Evolutionary conservation across 2,888 invertebrate species (phyloP), one percentile per base, ranked within the genome.

Genomic region (Drepana falcataria): DNA sequence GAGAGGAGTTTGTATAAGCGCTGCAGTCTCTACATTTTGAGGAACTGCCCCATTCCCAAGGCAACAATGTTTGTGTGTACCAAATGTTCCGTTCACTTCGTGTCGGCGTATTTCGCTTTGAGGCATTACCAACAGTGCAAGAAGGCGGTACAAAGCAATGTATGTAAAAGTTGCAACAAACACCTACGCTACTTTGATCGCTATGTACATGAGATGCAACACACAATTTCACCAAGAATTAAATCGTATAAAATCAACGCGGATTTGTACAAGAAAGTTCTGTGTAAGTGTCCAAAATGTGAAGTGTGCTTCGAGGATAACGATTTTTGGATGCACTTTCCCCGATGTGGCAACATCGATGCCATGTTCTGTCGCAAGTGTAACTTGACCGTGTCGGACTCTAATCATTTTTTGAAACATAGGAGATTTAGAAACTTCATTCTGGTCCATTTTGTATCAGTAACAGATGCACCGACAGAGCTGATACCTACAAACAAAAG

Each of bases 221-320:
- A 85, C 21, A 57, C 58, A 7, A 34, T 71, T 0, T 58, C 61
- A 0, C 63, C 63, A 0, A 72, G 70, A 0, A 58, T 85, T 2
- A 74, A 66, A 60, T 71, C 78, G 0, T 71, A 77, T 2, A 51
- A 60, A 0, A 53, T 71, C 0, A 55, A 60, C 0, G 65, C 63
- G 1, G 62, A 60, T 2, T 58, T 75, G 0, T 64, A 69, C 0
- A 65, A 71, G 0, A 65, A 64, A 51, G 60, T 78, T 0, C 35
- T 83, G 0, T 75, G 73, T 4, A 66, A 65, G 3, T 85, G 85
- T 9, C 65, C 65, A 0, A 67, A 73, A 5, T 85, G 85, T 35
- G 9, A 54, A 0, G 40, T 75, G 0, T 73, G 77, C 40, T 79
- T 77, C 2, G 74, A 75, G 0, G 81, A 82, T 5, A 44, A 59